phyloP scores from a whole-genome alignment of 2,888 invertebrate genomes.

The Crossocerus cetratus region DNA sequence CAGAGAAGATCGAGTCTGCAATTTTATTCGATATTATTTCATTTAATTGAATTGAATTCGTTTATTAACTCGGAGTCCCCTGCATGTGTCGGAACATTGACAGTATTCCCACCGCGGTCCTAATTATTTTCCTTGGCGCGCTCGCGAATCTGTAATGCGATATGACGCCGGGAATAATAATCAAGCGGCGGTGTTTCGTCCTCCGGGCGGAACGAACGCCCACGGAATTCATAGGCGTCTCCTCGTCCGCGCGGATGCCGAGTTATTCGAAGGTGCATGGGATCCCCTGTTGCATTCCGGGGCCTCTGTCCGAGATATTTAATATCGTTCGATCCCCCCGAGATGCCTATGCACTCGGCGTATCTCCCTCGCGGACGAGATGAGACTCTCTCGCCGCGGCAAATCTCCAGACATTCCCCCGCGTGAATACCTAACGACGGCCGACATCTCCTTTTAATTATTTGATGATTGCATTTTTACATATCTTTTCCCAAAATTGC shows the following conservation, averaged over 20 bases:
- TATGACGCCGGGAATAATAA: slow-evolving; percentile 67
- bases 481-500: too few species aligned
- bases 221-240: slow-evolving; percentile 57
- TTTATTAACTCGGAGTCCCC: too few species aligned
- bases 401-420: too few species aligned
- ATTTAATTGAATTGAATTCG: too few species aligned
- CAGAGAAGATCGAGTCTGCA: too few species aligned
- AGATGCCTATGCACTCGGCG: not conserved
- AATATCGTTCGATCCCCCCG: not conserved
- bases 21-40: too few species aligned
- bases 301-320: not conserved
- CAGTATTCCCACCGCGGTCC: too few species aligned
- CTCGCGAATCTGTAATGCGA: slow-evolving; percentile 58
- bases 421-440: too few species aligned
- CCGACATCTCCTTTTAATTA: too few species aligned
- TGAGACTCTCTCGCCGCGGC: slow-evolving; percentile 20
- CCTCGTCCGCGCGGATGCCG: slow-evolving; percentile 26
- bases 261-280: slow-evolving; percentile 34
- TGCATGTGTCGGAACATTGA: too few species aligned
- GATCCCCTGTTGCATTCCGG: not conserved
- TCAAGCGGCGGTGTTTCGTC: slow-evolving; percentile 10
- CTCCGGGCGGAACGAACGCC: too few species aligned
- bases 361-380: not conserved
- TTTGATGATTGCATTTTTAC: too few species aligned
- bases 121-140: not conserved